phyloP scores from a whole-genome alignment of 2,797 vertebrate species.

The Pteronotus mesoamericanus region DNA sequence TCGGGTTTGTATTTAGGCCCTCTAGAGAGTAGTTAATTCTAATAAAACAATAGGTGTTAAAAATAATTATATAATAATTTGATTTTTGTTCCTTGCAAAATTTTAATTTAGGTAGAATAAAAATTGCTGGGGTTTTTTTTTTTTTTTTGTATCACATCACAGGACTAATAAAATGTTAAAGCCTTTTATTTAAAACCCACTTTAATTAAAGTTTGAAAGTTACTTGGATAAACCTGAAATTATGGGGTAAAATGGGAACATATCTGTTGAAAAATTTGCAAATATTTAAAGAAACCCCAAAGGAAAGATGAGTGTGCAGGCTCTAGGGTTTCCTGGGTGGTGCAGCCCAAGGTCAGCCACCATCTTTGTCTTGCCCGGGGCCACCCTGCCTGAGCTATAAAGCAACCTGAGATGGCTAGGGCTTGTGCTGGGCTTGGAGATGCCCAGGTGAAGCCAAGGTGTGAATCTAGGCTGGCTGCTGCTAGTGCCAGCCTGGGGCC shows the following conservation, averaged over 20 bases:
- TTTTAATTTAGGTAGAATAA: constrained; percentile 8
- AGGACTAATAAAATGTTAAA: not conserved
- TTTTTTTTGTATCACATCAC: not conserved
- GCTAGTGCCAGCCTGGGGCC: too few species aligned
- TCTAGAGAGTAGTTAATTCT: constrained; percentile 9
- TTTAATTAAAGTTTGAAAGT: constrained; percentile 12
- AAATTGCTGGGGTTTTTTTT: not conserved
- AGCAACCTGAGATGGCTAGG: too few species aligned
- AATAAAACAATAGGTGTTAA: constrained; percentile 30
- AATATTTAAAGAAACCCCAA: not conserved
- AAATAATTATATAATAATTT: constrained; percentile 9
- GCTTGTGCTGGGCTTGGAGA: too few species aligned
- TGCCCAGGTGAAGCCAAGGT: too few species aligned
- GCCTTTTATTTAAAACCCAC: not conserved
- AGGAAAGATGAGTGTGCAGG: not conserved
- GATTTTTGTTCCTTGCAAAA: constrained; percentile 46
- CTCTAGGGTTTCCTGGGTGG: too few species aligned
- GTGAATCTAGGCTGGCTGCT: too few species aligned
- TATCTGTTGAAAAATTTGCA: not conserved
- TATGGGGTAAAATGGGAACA: not conserved
- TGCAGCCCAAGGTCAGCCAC: too few species aligned
- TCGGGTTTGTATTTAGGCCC: not conserved
- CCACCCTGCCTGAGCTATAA: too few species aligned
- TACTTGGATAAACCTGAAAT: constrained; percentile 11
- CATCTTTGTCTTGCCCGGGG: too few species aligned